phyloP scores from a whole-genome alignment of 1,140 invertebrate species.

The Chironomus tepperi region DNA sequence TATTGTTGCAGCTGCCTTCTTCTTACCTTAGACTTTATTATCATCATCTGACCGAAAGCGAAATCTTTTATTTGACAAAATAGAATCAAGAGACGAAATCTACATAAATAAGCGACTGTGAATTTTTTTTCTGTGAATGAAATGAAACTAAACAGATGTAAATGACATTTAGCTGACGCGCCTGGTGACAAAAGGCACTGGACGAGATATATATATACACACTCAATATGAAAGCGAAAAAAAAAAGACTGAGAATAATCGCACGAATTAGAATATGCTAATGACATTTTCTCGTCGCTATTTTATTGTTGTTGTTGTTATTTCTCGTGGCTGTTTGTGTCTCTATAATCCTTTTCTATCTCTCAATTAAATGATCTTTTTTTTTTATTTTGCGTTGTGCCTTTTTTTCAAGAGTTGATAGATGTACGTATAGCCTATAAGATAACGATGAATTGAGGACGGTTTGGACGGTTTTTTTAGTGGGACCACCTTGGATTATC shows the following conservation, averaged over 20 bases:
- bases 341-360: slow-evolving; percentile 8
- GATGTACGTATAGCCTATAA: too few species aligned
- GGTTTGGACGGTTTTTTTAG: neutral
- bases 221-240: neutral
- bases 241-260: slow-evolving; percentile 8
- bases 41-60: neutral
- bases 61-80: neutral
- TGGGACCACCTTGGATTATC: neutral
- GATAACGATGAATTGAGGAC: neutral
- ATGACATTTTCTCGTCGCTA: slow-evolving; percentile 6
- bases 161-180: neutral
- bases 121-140: slow-evolving; percentile 12
- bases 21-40: neutral
- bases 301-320: neutral
- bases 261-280: neutral
- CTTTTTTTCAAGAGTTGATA: too few species aligned
- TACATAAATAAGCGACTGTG: too few species aligned
- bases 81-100: neutral
- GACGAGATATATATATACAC: neutral
- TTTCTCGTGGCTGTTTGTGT: neutral
- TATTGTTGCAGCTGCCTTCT: too few species aligned
- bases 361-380: slow-evolving; percentile 1
- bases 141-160: slow-evolving; percentile 23
- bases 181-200: neutral
- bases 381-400: neutral